Conservation (phyloP, 2,888 invertebrate genomes). For the Argynnis bischoffii region DNA sequence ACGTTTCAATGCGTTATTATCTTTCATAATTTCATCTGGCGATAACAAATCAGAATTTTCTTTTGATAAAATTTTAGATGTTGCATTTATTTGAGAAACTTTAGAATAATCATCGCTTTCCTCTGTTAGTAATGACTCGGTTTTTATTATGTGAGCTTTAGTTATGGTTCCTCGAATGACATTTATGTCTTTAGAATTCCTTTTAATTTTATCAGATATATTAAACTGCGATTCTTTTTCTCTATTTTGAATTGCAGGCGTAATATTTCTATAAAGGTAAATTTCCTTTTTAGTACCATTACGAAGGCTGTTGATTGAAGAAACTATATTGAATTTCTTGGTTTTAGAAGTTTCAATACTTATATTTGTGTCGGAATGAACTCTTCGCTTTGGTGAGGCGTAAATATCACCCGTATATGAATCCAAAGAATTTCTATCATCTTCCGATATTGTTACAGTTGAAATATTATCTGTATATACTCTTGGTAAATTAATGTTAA, state of each 20-base stretch:
- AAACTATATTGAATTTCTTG: not conserved
- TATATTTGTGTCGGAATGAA: slow-evolving; percentile 38
- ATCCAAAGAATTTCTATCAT: slow-evolving; percentile 55
- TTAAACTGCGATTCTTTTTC: not conserved
- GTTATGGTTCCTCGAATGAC: not conserved
- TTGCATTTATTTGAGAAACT: not conserved
- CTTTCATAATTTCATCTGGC: not conserved
- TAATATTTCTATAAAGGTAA: not conserved
- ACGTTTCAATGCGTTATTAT: not conserved
- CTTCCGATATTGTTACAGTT: slow-evolving; percentile 47
- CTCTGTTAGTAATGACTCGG: not conserved
- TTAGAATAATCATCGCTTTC: not conserved
- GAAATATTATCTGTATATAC: slow-evolving; percentile 51
- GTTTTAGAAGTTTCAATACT: slow-evolving; percentile 46
- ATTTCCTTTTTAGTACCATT: not conserved
- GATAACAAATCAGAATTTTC: not conserved
- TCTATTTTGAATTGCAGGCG: not conserved
- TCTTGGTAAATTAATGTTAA: slow-evolving; percentile 57
- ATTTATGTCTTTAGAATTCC: slow-evolving; percentile 16
- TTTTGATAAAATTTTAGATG: slow-evolving; percentile 6
- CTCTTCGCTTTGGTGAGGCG: slow-evolving; percentile 38
- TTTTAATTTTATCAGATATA: slow-evolving; percentile 11
- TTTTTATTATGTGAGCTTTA: not conserved
- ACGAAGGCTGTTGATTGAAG: slow-evolving; percentile 2
- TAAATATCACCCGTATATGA: slow-evolving; percentile 49